Base-by-base conservation (phyloP, 2,888 invertebrate genomes). In the Xylophagus ater region DNA sequence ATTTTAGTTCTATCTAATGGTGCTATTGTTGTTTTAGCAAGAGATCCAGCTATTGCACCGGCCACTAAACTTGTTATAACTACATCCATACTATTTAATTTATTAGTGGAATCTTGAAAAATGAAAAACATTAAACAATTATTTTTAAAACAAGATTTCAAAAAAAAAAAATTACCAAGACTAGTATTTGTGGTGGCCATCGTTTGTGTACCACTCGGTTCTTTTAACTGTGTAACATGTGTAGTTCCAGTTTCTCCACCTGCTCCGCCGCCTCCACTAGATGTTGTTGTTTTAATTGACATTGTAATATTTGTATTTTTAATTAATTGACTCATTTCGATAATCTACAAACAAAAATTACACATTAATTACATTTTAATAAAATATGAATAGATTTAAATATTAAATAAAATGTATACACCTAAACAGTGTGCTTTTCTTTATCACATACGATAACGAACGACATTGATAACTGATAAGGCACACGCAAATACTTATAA, bases 1-100 rank as follows among this genome's bases (percentile, higher is more conserved):
- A 98, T 98, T 73, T 98, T 98, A 47, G 96, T 88, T 45, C 98
- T 73, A 68, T 98, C 98, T 37, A 98, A 69, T 0, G 98, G 98
- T 2, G 98, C 98, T 51, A 98, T 97, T 32, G 78, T 76, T 0
- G 97, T 92, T 70, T 98, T 98, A 18, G 97, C 97, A 43, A 87
- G 52, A 3, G 90, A 93, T 14, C 98, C 98, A 19, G 98, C 97
- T 14, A 81, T 66, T 1, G 96, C 97, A 21, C 98, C 98, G 1
- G 96, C 81, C 34, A 80, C 64, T 49, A 97, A 72, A 51, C 93
- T 93, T 42, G 89, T 85, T 48, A 81, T 55, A 38, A 90, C 79
- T 42, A 73, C 65, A 54, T 77, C 69, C 19, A 73, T 60, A 52
- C 74, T 76, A 41, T 62, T 61, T 41, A 69, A 57, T 29, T 50